Evolutionary conservation across 2,888 invertebrate genomes (phyloP).

Genomic region (Phasia obesa): DNA sequence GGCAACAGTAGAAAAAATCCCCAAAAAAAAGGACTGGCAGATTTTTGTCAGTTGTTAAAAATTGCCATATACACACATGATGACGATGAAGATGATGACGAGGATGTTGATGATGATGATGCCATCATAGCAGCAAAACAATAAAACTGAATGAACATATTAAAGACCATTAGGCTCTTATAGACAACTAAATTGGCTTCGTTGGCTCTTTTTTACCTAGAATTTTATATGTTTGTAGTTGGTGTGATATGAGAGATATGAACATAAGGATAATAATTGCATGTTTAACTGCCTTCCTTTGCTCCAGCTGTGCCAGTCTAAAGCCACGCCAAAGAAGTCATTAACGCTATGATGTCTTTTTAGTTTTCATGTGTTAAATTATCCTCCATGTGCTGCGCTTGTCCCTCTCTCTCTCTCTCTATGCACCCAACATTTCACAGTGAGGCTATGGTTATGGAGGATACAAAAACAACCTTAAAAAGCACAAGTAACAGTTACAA

Average conservation of each 20-base stretch:
- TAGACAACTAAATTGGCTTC: constrained; percentile 82
- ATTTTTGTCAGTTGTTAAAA: constrained; percentile 74
- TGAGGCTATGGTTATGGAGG: not conserved
- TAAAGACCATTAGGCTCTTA: constrained; percentile 82
- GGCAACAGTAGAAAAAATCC: constrained; percentile 41
- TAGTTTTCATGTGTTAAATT: constrained; percentile 59
- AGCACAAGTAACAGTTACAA: constrained; percentile 33
- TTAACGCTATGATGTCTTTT: constrained; percentile 72
- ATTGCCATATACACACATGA: constrained; percentile 43
- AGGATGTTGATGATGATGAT: constrained; percentile 3
- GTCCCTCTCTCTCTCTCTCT: not conserved
- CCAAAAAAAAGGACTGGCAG: constrained; percentile 42
- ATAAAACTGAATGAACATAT: constrained; percentile 74
- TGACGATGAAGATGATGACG: not conserved
- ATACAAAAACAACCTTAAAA: constrained; percentile 12
- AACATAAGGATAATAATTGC: constrained; percentile 67
- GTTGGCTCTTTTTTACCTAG: constrained; percentile 69
- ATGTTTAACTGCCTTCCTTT: constrained; percentile 67
- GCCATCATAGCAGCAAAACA: constrained; percentile 61
- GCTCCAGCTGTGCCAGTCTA: constrained; percentile 58
- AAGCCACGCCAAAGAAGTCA: constrained; percentile 71
- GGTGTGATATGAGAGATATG: constrained; percentile 40
- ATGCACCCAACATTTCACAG: not conserved
- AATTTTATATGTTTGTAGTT: constrained; percentile 2
- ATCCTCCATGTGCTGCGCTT: not conserved